These are phyloP conservation scores for Aplysina aerophoba DNA, from an alignment of 37 sponge, comb jelly and placozoan genomes.

Conservation along the genomic window DNA sequence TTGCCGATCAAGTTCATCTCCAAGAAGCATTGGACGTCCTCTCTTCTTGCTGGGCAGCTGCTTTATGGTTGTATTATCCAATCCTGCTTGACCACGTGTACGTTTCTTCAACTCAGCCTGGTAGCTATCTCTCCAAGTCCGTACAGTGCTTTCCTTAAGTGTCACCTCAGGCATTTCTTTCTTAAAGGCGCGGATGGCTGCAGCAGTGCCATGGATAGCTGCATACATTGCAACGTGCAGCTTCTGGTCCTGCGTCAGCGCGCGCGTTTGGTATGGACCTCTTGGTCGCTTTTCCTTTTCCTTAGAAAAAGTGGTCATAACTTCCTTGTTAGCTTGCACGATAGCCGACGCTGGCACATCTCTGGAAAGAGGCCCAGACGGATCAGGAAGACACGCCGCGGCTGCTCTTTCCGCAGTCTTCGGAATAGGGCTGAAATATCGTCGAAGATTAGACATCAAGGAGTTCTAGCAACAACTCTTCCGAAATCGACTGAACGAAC, in stretches of 20 bases:
- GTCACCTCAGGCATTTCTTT: constrained; percentile 15
- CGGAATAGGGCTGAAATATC: too few species aligned
- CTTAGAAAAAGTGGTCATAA: too few species aligned
- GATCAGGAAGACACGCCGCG: too few species aligned
- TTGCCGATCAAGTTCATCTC: constrained; percentile 5
- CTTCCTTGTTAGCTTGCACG: too few species aligned
- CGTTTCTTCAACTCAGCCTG: background rate
- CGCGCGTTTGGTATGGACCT: constrained; percentile 22
- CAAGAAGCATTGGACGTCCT: constrained; percentile 12
- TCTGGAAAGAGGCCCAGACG: too few species aligned
- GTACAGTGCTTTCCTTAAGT: constrained; percentile 24
- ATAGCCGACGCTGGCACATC: too few species aligned
- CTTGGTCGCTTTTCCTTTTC: background rate
- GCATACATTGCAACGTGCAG: constrained; percentile 7
- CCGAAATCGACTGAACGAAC: too few species aligned
- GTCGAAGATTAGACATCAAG: too few species aligned
- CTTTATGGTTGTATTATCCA: background rate
- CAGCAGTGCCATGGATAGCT: constrained; percentile 5
- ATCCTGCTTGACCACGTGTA: background rate
- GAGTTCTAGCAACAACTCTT: too few species aligned
- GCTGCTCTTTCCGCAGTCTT: too few species aligned
- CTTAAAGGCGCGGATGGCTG: constrained; percentile 10
- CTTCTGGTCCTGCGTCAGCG: background rate
- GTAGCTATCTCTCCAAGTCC: constrained; percentile 14
- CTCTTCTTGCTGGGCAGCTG: background rate